Percentiles rank a stretch among this genome's conserved stretches.
phyloP scores from a whole-genome alignment of 2,113 vertebrate species.

The Camelus bactrianus region DNA sequence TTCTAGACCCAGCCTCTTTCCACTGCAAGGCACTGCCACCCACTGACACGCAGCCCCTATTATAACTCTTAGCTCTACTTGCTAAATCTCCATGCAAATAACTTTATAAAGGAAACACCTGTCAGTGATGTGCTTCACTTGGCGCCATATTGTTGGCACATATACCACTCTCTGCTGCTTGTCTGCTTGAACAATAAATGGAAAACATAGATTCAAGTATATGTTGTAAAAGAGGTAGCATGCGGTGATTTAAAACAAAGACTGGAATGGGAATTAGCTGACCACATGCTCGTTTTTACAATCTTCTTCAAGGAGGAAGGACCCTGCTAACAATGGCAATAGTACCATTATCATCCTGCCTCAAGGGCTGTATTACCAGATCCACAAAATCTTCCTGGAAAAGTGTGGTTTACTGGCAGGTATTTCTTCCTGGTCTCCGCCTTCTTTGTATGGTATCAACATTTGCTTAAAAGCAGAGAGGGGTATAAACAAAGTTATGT shows the following conservation, averaged over 20 bases:
- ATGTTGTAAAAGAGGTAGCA: background rate
- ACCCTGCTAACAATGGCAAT: rapidly evolving
- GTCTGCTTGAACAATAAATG: conserved; percentile 51
- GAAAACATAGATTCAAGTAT: conserved; percentile 54
- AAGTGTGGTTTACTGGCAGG: background rate
- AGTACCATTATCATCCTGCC: background rate
- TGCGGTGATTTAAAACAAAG: background rate
- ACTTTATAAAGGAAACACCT: background rate
- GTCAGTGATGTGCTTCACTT: background rate
- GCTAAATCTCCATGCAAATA: background rate
- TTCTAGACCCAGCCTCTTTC: background rate
- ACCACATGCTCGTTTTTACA: background rate
- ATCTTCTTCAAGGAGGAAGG: background rate
- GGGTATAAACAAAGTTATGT: background rate
- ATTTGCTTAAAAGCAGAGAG: background rate
- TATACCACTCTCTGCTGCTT: background rate
- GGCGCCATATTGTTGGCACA: conserved; percentile 20
- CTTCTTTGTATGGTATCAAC: background rate
- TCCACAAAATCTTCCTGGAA: background rate
- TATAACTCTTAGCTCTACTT: background rate
- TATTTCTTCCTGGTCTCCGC: background rate
- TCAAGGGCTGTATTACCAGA: background rate
- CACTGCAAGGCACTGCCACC: rapidly evolving
- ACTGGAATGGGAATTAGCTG: background rate
- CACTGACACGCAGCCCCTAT: rapidly evolving